Evolutionary conservation across 2,888 invertebrate genomes (phyloP), one percentile per base, ranked within the genome.

Genomic region (Pantelozetes paolii): DNA sequence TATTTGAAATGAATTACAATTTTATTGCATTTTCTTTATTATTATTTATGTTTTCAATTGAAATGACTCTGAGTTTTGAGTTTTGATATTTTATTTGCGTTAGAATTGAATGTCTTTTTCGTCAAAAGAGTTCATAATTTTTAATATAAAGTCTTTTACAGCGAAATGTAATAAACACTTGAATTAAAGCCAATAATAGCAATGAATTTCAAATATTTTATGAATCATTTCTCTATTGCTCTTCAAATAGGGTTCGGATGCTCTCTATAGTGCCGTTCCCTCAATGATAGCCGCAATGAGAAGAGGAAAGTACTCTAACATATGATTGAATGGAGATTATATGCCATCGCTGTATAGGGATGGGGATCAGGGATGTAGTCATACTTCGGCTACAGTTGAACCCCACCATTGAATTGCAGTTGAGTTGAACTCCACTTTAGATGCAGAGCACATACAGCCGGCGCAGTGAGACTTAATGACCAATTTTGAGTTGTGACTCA

Each of bases 281-380:
- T 36, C 45, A 45, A 50, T 59, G 59, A 59, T 59, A 59, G 30
- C 30, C 59, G 15, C 15, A 59, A 59, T 57, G 26, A 57, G 57
- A 57, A 57, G 57, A 57, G 23, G 57, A 57, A 28, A 8, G 57
- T n/a, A 50, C 6, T n/a, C n/a, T n/a, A n/a, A n/a, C n/a, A n/a
- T n/a, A n/a, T 11, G 50, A 50, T 6, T 20, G 50, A 50, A 50
- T n/a, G 20, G 6, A 36, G 6, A 36, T 36, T 36, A 36, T 36
- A 36, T 36, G 6, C 36, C n/a, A n/a, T n/a, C n/a, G n/a, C n/a
- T n/a, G n/a, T n/a, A n/a, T n/a, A n/a, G n/a, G n/a, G n/a, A n/a
- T n/a, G n/a, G n/a, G n/a, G n/a, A n/a, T n/a, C n/a, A n/a, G n/a
- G n/a, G n/a, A n/a, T n/a, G 11, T 50, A 50, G 15, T n/a, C 3